Conservation (phyloP, 2,113 vertebrate species). For the Strigops habroptila region DNA sequence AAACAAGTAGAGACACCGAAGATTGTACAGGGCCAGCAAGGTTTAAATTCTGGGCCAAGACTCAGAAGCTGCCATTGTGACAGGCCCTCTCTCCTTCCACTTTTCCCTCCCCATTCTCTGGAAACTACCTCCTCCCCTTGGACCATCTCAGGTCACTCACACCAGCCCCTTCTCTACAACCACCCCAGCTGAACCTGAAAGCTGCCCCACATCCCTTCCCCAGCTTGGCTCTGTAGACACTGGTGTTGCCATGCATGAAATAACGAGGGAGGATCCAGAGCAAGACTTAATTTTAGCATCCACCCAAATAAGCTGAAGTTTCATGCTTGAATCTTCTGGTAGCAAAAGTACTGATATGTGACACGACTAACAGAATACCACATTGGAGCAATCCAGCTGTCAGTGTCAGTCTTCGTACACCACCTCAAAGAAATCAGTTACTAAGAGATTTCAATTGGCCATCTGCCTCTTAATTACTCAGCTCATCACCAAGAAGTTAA, state of each 20-base stretch:
- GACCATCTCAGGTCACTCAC: neutral
- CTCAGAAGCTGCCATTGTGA: neutral
- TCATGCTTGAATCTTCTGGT: neutral
- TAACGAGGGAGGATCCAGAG: neutral
- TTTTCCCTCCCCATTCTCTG: neutral
- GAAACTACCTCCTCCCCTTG: fast-evolving
- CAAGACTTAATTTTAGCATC: neutral
- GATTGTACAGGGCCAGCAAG: neutral
- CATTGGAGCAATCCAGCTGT: neutral
- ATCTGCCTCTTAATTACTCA: neutral
- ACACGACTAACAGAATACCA: neutral
- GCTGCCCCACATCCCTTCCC: neutral
- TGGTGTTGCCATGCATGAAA: neutral
- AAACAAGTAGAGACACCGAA: neutral
- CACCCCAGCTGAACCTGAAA: neutral
- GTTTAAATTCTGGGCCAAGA: neutral
- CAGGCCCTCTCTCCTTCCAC: neutral
- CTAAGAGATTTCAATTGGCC: neutral
- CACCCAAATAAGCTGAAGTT: neutral
- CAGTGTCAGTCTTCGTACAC: neutral
- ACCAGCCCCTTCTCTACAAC: neutral
- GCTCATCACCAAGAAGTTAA: neutral
- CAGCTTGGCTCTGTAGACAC: neutral
- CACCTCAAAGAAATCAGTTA: neutral
- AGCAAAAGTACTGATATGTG: neutral